Evolutionary conservation across 2,797 vertebrate genomes (phyloP).

Genomic region (Pseudochromis fuscus): DNA sequence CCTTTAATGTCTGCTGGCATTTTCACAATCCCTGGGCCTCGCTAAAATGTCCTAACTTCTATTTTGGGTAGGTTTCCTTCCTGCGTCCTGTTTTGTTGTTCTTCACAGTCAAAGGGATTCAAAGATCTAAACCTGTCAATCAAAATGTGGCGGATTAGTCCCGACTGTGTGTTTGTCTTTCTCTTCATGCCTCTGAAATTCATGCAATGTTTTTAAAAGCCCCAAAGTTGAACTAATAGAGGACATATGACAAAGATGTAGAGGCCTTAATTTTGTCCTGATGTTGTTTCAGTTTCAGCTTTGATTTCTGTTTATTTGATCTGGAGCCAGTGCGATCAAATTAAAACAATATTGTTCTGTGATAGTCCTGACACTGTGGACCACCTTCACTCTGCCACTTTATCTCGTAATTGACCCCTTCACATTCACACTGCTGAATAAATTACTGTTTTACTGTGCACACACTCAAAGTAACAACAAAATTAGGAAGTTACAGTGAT

Average conservation of each 20-base stretch:
- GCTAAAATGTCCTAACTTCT: conserved; percentile 39
- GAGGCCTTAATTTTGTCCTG: conserved; percentile 10
- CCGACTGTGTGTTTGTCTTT: conserved; percentile 1
- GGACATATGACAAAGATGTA: background rate
- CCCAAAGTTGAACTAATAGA: background rate
- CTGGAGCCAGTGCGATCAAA: background rate
- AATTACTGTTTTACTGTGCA: background rate
- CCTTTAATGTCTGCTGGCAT: conserved; percentile 51
- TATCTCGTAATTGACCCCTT: no score
- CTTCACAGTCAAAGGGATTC: conserved; percentile 27
- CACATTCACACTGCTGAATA: no score
- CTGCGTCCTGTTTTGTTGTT: conserved; percentile 54
- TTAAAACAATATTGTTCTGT: background rate
- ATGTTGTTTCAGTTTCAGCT: conserved; percentile 32
- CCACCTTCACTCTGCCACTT: background rate
- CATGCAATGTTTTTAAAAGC: conserved; percentile 1
- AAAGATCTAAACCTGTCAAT: conserved; percentile 39
- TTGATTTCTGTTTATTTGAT: conserved; percentile 39
- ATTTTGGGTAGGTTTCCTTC: conserved; percentile 46
- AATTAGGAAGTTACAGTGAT: no score
- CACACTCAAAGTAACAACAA: background rate
- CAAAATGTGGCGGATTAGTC: conserved; percentile 17
- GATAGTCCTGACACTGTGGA: background rate
- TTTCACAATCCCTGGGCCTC: conserved; percentile 24
- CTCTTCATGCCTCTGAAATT: background rate